Conservation (phyloP, 1,140 invertebrate species). For the Myzus persicae region DNA sequence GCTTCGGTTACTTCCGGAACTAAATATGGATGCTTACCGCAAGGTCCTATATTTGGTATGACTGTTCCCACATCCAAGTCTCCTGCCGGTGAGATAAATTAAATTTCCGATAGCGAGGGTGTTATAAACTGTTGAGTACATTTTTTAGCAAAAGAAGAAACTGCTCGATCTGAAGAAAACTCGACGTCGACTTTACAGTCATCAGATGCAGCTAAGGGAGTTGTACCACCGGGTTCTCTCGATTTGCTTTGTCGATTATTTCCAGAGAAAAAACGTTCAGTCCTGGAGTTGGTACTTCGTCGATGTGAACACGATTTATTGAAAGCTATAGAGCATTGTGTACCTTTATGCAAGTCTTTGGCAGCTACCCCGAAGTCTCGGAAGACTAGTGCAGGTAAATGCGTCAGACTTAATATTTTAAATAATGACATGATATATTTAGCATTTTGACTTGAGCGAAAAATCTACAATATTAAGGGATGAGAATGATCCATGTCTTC, state of each 20-base stretch:
- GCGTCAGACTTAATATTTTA: not conserved
- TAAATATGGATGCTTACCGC: conserved; percentile 81
- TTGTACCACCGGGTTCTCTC: conserved; percentile 67
- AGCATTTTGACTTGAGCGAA: not conserved
- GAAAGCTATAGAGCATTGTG: conserved; percentile 75
- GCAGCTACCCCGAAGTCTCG: not conserved
- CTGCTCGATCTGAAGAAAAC: conserved; percentile 10
- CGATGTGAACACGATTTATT: conserved; percentile 86
- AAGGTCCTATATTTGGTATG: conserved; percentile 90
- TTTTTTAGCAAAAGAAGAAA: conserved; percentile 49
- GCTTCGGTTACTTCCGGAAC: conserved; percentile 88
- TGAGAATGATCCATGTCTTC: no score
- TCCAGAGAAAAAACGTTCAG: conserved; percentile 83
- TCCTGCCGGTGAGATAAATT: conserved; percentile 16
- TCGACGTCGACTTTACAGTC: not conserved
- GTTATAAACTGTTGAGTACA: not conserved
- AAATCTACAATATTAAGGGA: not conserved
- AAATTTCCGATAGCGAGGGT: not conserved
- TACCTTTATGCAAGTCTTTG: conserved; percentile 56
- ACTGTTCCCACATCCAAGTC: conserved; percentile 59
- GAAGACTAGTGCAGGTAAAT: not conserved
- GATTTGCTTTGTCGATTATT: conserved; percentile 88
- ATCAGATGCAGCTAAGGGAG: not conserved
- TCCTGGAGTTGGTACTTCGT: conserved; percentile 85
- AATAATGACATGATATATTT: not conserved